A percentile compares a stretch with the other conserved stretches of the same genome.
These are phyloP conservation scores for Ophion slaviceki DNA, from an alignment of 2,888 invertebrate species.

Conservation along the genomic window DNA sequence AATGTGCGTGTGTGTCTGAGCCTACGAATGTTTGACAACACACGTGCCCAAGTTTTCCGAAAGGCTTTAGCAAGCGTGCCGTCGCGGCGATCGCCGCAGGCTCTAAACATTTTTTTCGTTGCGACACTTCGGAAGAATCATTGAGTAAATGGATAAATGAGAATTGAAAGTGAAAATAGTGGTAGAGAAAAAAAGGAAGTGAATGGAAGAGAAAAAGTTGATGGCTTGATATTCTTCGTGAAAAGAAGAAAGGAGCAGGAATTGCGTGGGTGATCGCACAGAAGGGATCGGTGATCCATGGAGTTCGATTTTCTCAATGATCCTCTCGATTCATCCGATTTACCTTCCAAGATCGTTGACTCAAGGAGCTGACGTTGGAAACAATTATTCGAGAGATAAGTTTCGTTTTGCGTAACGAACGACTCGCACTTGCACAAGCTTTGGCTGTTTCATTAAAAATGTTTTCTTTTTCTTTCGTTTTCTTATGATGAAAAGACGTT, in stretches of 20 bases:
- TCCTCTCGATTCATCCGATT: background rate
- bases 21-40: background rate
- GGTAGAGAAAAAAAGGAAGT: background rate
- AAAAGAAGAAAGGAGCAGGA: background rate
- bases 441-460: background rate
- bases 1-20: background rate
- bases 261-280: background rate
- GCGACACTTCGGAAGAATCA: background rate
- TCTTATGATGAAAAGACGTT: background rate
- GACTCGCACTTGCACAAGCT: background rate
- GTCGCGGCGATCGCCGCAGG: conserved; percentile 7
- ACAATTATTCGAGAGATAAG: conserved; percentile 1
- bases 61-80: conserved; percentile 19
- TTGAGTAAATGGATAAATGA: background rate
- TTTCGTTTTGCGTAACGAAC: conserved; percentile 26
- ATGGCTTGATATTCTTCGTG: background rate
- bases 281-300: background rate
- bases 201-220: background rate
- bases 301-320: background rate
- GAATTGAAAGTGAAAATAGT: background rate
- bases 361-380: background rate
- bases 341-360: background rate
- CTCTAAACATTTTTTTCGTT: background rate
- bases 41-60: conserved; percentile 2
- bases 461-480: background rate